Conservation (phyloP, 1,140 invertebrate species). For the Pseudomyrmex cubaensis region DNA sequence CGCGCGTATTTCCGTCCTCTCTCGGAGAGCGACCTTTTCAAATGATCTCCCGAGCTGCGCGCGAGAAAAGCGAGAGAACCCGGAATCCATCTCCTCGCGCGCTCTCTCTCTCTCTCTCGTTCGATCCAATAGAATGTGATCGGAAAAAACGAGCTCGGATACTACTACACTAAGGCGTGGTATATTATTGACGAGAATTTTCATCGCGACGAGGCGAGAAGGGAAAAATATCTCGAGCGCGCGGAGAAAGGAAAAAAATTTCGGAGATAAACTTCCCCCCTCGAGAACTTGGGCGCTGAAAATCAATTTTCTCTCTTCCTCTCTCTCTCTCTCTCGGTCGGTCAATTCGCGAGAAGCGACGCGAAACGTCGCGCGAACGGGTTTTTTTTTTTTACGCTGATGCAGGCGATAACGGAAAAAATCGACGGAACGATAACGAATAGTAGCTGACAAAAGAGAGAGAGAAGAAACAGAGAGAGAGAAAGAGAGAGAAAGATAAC, state of each 20-base stretch:
- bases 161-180: neutral
- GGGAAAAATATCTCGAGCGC: neutral
- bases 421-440: neutral
- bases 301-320: neutral
- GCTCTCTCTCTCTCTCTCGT: constrained; percentile 24
- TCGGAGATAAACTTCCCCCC: neutral
- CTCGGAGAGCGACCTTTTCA: constrained; percentile 29
- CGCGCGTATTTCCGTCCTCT: neutral
- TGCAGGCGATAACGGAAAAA: neutral
- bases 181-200: constrained; percentile 60
- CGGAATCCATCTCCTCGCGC: constrained; percentile 40
- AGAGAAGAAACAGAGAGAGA: constrained; percentile 24
- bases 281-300: neutral
- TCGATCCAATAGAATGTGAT: constrained; percentile 53
- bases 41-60: constrained; percentile 35
- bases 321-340: too few relatives aligned
- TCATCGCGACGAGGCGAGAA: constrained; percentile 6
- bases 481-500: constrained; percentile 32
- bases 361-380: too few relatives aligned
- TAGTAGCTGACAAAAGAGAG: neutral
- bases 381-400: too few relatives aligned
- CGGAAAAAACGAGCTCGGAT: constrained; percentile 22
- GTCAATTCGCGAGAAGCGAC: too few relatives aligned
- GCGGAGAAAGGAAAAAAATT: neutral
- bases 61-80: constrained; percentile 7